Base-by-base conservation (phyloP, 2,888 invertebrate species). In the Hirtodrosophila histrioides region DNA sequence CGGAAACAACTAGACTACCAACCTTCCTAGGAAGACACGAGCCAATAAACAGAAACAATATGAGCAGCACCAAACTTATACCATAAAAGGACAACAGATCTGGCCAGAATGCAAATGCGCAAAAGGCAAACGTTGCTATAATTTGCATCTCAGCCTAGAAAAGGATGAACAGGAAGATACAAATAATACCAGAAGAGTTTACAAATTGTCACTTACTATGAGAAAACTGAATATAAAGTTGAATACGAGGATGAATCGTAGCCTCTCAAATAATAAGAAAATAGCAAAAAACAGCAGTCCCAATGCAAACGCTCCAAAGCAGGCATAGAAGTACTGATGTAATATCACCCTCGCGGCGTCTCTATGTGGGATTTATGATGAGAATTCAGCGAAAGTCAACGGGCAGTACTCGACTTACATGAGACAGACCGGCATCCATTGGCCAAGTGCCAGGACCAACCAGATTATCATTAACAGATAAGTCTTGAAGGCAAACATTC, bases 141-240 rank as follows among this genome's bases (percentile, higher is more conserved):
- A 84, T 65, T 51, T 84, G 85, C 27, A 84, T 62, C 36, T 84
- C 71, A 6, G 67, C 76, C 80, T 81, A 3, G 12, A 37, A n/a
- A 1, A 5, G 4, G 10, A 11, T 4, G 3, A 23, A 4, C 3
- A 3, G 1, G 7, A 33, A 11, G 9, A 11, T 27, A 27, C 1
- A 27, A 5, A 3, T 27, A 27, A 27, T 27, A 27, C 0, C 4
- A 31, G 31, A 1, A 3, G 9, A 8, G 17, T 1, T 4, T 31
- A 0, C 0, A 4, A 10, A 3, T 23, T 1, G 0, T 7, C 3
- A 78, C 80, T 85, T 8, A 81, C 80, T 17, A 85, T 82, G 3
- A 69, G 0, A 2, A 82, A 3, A 24, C 43, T 2, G 0, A 74
- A 0, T 0, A 74, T 0, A 3, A 50, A 33, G 17, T 71, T 81